A percentile compares a stretch with the other conserved stretches of the same genome.
These are phyloP conservation scores for Peromyscus maniculatus DNA, from an alignment of 2,113 vertebrate species.

Conservation along the genomic window DNA sequence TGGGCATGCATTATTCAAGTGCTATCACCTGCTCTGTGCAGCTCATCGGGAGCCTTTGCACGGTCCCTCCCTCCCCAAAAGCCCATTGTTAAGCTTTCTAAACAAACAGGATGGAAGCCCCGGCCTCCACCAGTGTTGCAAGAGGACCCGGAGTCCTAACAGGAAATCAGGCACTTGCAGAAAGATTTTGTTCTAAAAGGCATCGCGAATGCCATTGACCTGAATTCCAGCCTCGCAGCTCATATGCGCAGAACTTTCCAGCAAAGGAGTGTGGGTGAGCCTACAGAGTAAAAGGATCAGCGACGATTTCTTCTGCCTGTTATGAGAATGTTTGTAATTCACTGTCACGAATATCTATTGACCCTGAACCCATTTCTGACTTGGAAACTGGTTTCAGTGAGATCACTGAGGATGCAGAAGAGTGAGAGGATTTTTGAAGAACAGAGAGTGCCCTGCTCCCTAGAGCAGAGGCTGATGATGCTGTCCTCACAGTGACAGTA, in stretches of 20 bases:
- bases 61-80: constrained; percentile 67
- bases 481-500: accelerated
- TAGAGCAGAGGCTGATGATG: not conserved
- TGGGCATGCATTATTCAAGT: constrained; percentile 77
- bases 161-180: constrained; percentile 86
- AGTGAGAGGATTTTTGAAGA: accelerated
- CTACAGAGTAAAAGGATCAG: constrained; percentile 78
- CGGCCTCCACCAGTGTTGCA: constrained; percentile 14
- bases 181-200: constrained; percentile 83
- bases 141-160: constrained; percentile 83
- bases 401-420: not conserved
- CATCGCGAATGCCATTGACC: constrained; percentile 88
- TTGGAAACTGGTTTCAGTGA: constrained; percentile 62
- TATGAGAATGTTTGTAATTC: constrained; percentile 63
- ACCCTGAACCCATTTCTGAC: constrained; percentile 77
- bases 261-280: constrained; percentile 72
- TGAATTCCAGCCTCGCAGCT: constrained; percentile 85
- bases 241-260: constrained; percentile 84
- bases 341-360: constrained; percentile 73
- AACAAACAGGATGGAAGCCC: constrained; percentile 72
- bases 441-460: not conserved
- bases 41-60: not conserved
- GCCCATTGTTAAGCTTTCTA: constrained; percentile 76
- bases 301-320: constrained; percentile 56
- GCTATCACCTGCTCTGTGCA: not conserved